Evolutionary conservation across 2,888 invertebrate species (phyloP).

Genomic region (Zhengitettix transpicula): DNA sequence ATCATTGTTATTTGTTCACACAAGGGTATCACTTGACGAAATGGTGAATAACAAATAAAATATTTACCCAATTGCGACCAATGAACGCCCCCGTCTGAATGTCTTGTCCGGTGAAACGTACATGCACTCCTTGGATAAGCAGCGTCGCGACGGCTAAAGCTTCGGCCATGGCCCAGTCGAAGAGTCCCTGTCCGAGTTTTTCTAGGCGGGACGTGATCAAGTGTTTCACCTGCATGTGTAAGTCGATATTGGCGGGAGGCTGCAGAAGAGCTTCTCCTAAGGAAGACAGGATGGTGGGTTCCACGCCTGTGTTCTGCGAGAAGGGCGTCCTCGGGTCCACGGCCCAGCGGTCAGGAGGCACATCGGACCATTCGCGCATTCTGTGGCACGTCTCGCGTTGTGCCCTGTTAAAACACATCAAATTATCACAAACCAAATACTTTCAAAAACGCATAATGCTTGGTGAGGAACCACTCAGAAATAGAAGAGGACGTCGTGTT

Average conservation of each 20-base stretch:
- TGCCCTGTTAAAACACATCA: not conserved
- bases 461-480: too few relatives aligned
- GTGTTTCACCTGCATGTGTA: slow-evolving; percentile 18
- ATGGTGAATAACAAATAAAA: too few relatives aligned
- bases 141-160: slow-evolving; percentile 60
- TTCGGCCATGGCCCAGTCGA: slow-evolving; percentile 73
- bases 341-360: not conserved
- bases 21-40: too few relatives aligned
- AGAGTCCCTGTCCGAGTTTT: slow-evolving; percentile 28
- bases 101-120: slow-evolving; percentile 61
- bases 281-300: not conserved
- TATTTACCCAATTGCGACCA: slow-evolving; percentile 37
- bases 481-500: too few relatives aligned
- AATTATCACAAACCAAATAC: too few relatives aligned
- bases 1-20: too few relatives aligned
- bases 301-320: not conserved
- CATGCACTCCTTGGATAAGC: slow-evolving; percentile 55
- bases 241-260: not conserved
- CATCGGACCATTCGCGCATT: not conserved
- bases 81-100: slow-evolving; percentile 65
- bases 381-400: not conserved
- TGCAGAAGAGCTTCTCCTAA: not conserved
- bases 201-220: slow-evolving; percentile 34
- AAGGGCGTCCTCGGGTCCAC: not conserved
- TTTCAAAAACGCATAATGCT: too few relatives aligned